Evolutionary conservation across 2,888 invertebrate species (phyloP).

Genomic region (Drosophila atripex): DNA sequence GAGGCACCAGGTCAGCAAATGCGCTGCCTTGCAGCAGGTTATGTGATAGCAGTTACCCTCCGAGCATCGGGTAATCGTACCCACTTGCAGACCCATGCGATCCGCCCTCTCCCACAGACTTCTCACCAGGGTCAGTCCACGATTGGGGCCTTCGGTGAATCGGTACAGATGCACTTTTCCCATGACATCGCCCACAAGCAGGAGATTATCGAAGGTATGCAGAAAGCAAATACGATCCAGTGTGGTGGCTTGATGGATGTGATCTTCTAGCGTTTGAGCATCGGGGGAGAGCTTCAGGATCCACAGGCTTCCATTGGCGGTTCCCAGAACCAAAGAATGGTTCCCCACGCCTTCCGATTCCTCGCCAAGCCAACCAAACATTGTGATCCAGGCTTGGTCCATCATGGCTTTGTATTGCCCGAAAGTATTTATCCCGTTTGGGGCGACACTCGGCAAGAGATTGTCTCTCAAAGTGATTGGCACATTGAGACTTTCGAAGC

Average conservation of each 20-base stretch:
- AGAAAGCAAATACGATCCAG: conserved; percentile 69
- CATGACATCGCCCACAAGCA: conserved; percentile 67
- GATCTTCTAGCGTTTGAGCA: conserved; percentile 29
- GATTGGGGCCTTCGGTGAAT: background rate
- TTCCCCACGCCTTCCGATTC: background rate
- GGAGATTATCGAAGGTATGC: conserved; percentile 52
- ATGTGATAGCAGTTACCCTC: conserved; percentile 61
- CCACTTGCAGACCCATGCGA: conserved; percentile 70
- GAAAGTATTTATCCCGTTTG: conserved; percentile 48
- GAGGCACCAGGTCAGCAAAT: conserved; percentile 74
- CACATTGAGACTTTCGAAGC: conserved; percentile 31
- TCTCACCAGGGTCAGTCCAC: conserved; percentile 50
- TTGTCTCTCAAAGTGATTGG: conserved; percentile 36
- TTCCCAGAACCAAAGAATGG: conserved; percentile 59
- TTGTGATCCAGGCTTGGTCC: conserved; percentile 75
- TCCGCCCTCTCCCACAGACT: conserved; percentile 77
- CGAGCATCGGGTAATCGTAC: conserved; percentile 52
- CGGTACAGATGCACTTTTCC: conserved; percentile 74
- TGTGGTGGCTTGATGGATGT: conserved; percentile 55
- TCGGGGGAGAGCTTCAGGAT: conserved; percentile 44
- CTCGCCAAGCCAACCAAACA: conserved; percentile 64
- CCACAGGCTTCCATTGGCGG: conserved; percentile 77
- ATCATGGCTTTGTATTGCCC: conserved; percentile 53
- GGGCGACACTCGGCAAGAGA: conserved; percentile 34
- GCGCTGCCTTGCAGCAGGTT: conserved; percentile 73